Evolutionary conservation across 2,888 invertebrate species (phyloP).

Genomic region (Electrophaes corylata): DNA sequence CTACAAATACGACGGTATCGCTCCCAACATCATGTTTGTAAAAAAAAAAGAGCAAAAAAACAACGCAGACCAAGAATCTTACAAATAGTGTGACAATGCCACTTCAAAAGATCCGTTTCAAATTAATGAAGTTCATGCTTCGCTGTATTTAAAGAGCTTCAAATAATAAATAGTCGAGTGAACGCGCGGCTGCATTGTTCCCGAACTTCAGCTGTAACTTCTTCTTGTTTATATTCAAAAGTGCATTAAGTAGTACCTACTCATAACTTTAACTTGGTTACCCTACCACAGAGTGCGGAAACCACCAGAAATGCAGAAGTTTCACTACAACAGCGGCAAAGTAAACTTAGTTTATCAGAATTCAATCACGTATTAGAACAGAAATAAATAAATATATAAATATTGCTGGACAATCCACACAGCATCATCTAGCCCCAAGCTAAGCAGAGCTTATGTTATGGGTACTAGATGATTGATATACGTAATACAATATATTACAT

Average conservation of each 20-base stretch:
- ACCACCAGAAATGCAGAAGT: background rate
- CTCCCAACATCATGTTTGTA: too few species aligned
- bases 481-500: too few species aligned
- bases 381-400: too few species aligned
- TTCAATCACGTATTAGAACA: too few species aligned
- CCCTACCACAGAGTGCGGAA: conserved; percentile 15
- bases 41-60: background rate
- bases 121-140: conserved; percentile 32
- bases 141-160: conserved; percentile 30
- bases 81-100: background rate
- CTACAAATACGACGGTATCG: too few species aligned
- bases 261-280: conserved; percentile 55
- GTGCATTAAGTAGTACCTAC: conserved; percentile 59
- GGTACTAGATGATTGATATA: too few species aligned
- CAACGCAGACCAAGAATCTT: background rate
- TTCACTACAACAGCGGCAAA: background rate
- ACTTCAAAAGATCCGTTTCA: conserved; percentile 10
- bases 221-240: conserved; percentile 60
- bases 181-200: conserved; percentile 43
- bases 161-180: conserved; percentile 37
- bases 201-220: conserved; percentile 51
- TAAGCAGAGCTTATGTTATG: too few species aligned
- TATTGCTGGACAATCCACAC: too few species aligned
- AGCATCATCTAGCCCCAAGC: too few species aligned
- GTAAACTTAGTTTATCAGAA: too few species aligned